Base-by-base conservation (phyloP, 2,888 invertebrate species). In the Eristalis arbustorum region DNA sequence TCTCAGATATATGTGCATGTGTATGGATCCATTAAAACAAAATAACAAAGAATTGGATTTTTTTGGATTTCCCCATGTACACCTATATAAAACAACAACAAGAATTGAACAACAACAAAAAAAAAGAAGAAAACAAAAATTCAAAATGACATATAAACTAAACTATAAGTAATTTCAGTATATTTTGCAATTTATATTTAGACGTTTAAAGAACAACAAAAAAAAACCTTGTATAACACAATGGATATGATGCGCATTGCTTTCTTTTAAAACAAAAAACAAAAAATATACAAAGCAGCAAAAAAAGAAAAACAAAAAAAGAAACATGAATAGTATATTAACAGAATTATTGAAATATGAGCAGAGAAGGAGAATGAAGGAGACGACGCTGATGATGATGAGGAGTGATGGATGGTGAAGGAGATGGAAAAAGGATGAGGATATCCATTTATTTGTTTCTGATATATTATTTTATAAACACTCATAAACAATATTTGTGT, bases 391-490 rank as follows among this genome's bases (percentile, higher is more conserved):
- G 67, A 64, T 56, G 61, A 74, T 2, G 25, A 25, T 3, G 25
- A 25, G n/a, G n/a, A n/a, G n/a, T 25, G 25, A 25, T 25, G 25
- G 3, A 2, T 1, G 25, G 3, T 25, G 25, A 3, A 80, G 8
- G 18, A 18, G 42, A 42, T 14, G 42, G 42, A 31, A 5, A 42
- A 42, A 42, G 49, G 49, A 49, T 49, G 49, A 49, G n/a, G 49
- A 49, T 49, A 49, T 49, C 49, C 49, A 18, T 49, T 87, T 84
- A 82, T 88, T 88, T 88, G 90, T 89, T 90, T 90, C 89, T 88
- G 76, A 89, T 91, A 49, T 49, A 89, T 89, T 88, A 89, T 88
- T 84, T 81, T 82, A 80, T 84, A 83, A 80, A 83, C 79, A 88
- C 83, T 87, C 87, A 82, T 87, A 87, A 87, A 87, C 83, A 88